Percentiles rank a stretch among this genome's conserved stretches.
Evolutionary conservation across 2,113 vertebrate species (phyloP).

Genomic region (Clupea harengus): DNA sequence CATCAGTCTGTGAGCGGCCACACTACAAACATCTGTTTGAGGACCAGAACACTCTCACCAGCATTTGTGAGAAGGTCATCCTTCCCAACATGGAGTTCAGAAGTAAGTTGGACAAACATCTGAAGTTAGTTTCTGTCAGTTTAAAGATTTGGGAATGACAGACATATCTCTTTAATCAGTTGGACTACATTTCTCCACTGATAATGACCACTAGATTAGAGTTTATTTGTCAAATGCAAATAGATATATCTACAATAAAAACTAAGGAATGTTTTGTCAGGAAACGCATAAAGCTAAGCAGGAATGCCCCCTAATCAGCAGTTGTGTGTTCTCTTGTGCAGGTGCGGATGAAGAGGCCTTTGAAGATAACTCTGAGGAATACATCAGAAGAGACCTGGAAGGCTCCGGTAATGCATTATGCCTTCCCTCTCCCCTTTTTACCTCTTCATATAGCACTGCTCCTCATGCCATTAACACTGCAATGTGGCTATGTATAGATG

Average conservation of each 20-base stretch:
- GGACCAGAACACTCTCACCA: constrained; percentile 93
- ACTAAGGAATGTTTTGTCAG: too few relatives aligned
- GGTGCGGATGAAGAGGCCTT: constrained; percentile 98
- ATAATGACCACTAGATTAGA: too few relatives aligned
- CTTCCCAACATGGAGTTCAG: constrained; percentile 99
- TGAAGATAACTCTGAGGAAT: constrained; percentile 99
- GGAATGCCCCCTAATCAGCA: background rate
- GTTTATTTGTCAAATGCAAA: too few relatives aligned
- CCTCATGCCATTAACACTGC: background rate
- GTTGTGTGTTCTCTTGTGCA: constrained; percentile 45
- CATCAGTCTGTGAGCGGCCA: constrained; percentile 94
- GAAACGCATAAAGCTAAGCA: background rate
- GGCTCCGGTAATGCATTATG: constrained; percentile 83
- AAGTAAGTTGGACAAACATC: constrained; percentile 73
- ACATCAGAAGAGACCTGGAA: constrained; percentile 96
- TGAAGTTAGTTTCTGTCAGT: background rate
- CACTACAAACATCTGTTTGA: constrained; percentile 98
- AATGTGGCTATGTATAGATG: background rate
- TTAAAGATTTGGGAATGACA: too few relatives aligned
- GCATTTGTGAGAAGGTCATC: constrained; percentile 99
- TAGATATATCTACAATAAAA: background rate
- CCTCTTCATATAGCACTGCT: background rate
- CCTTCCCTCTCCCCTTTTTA: background rate
- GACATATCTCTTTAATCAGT: too few relatives aligned
- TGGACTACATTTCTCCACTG: too few relatives aligned